A percentile compares a stretch with the other conserved stretches of the same genome.
These are phyloP conservation scores for Drosophila mimetica DNA, from an alignment of 2,888 invertebrate species.

Conservation along the genomic window DNA sequence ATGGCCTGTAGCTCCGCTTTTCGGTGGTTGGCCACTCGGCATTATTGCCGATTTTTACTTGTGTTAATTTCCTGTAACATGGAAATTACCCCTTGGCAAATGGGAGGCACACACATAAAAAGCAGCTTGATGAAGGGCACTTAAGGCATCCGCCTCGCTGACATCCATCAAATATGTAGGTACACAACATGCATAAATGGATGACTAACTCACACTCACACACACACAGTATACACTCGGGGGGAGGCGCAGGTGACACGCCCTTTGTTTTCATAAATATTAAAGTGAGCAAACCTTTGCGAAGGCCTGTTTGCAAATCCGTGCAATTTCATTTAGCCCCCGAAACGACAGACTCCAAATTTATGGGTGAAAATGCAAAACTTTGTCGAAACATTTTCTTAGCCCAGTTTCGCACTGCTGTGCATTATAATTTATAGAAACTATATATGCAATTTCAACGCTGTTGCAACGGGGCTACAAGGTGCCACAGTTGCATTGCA, in stretches of 20 bases:
- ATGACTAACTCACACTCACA: slow-evolving; percentile 49
- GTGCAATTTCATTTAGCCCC: slow-evolving; percentile 35
- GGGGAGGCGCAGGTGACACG: slow-evolving; percentile 38
- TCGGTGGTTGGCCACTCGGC: slow-evolving; percentile 15
- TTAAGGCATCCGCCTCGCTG: slow-evolving; percentile 60
- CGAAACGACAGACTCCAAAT: neutral
- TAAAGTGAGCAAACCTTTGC: slow-evolving; percentile 61
- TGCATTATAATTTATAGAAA: slow-evolving; percentile 52
- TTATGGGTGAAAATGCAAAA: slow-evolving; percentile 16
- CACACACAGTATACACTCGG: neutral
- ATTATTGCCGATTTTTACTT: slow-evolving; percentile 68
- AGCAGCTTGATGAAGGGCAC: slow-evolving; percentile 74
- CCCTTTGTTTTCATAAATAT: slow-evolving; percentile 72
- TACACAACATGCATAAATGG: slow-evolving; percentile 70
- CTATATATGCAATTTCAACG: slow-evolving; percentile 40
- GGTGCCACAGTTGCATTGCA: slow-evolving; percentile 28
- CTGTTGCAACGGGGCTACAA: slow-evolving; percentile 21
- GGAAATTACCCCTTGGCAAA: slow-evolving; percentile 53
- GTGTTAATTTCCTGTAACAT: slow-evolving; percentile 71
- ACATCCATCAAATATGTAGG: slow-evolving; percentile 73
- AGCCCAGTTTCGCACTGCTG: slow-evolving; percentile 34
- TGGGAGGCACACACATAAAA: slow-evolving; percentile 60
- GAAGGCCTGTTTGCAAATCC: slow-evolving; percentile 33
- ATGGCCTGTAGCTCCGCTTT: slow-evolving; percentile 61
- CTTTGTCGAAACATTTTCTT: slow-evolving; percentile 56